Base-by-base conservation (phyloP, 2,888 invertebrate genomes). In the Aelia acuminata region DNA sequence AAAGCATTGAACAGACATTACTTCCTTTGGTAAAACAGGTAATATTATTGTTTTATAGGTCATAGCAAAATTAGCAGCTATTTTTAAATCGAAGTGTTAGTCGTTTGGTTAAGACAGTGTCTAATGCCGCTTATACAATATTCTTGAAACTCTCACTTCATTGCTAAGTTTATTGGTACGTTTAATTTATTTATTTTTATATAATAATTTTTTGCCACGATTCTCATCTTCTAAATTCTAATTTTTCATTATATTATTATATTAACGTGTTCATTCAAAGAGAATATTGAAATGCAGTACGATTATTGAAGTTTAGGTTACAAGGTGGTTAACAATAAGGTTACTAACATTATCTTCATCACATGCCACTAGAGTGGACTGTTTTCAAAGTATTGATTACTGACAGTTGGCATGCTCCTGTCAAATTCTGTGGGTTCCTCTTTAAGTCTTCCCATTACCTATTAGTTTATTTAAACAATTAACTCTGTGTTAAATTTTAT, bases 11-110 rank as follows among this genome's bases (percentile, higher is more conserved):
- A 94, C 96, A 96, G 94, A 97, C 97, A 91, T 95, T 98, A 92
- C 96, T 98, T 92, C 98, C 98, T 91, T 95, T 98, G 93, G 96
- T 98, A 92, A 97, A 97, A 93, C 98, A 98, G 97, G 98, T 98
- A 95, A 93, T 94, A 89, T 49, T 22, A 43, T 43, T 80, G 75
- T 80, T 80, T 80, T 43, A 43, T 80, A 63, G 63, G 31, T 63
- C 63, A n/a, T 80, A 80, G 22, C 31, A 31, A 43, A 43, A 49
- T 84, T 8, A 20, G 49, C 18, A 11, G 84, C 80, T 80, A 80
- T 80, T 80, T 80, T 80, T 80, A 80, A 80, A 80, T 80, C 80
- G 15, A n/a, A 80, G 22, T 35, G 18, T 80, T 11, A 43, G 43
- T 43, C 13, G 10, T 43, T 43, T 4, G 3, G 22, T 80, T 43